Base-by-base conservation (phyloP, 2,113 vertebrate genomes). In the Ceratotherium simum region DNA sequence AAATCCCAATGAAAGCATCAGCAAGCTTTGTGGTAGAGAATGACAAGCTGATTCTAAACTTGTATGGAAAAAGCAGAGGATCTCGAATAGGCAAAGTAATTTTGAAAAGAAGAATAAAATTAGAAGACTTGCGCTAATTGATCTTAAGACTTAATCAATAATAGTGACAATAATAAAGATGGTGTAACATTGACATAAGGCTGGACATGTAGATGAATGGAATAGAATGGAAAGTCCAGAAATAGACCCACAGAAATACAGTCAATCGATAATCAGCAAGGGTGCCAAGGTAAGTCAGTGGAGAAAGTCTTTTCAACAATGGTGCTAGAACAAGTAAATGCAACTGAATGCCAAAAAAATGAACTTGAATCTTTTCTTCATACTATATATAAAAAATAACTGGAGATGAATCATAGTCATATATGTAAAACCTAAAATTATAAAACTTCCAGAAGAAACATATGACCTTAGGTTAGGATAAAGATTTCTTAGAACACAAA, bases 391-490 rank as follows among this genome's bases (percentile, higher is more conserved):
- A 78, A 96, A 95, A 95, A 70, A 72, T 72, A 91, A 83, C 11
- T 92, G 92, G 65, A 85, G 58, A 54, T 87, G 54, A 92, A 25
- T 94, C 48, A 87, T 42, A 72, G 16, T n/a, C 56, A 90, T 78
- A 85, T 56, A 94, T 39, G 8, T 58, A 72, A 97, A 94, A 91
- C 6, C 60, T 51, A 60, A 81, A 91, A 79, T 9, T 87, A 79
- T 79, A 70, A 73, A 94, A 69, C 81, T 92, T 90, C 46, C 42
- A 79, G 84, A 90, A 96, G 87, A 95, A 94, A 69, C 8, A n/a
- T 20, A 75, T 31, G 64, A 48, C 31, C 48, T 80, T 75, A 58
- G 54, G 48, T 39, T 67, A 91, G 27, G 46, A 48, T 54, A 75
- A 91, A 80, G 20, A 73, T 83, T 83, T 96, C 69, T 96, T 60